Conservation (phyloP, 2,797 vertebrate species). For the Anguilla marmorata region DNA sequence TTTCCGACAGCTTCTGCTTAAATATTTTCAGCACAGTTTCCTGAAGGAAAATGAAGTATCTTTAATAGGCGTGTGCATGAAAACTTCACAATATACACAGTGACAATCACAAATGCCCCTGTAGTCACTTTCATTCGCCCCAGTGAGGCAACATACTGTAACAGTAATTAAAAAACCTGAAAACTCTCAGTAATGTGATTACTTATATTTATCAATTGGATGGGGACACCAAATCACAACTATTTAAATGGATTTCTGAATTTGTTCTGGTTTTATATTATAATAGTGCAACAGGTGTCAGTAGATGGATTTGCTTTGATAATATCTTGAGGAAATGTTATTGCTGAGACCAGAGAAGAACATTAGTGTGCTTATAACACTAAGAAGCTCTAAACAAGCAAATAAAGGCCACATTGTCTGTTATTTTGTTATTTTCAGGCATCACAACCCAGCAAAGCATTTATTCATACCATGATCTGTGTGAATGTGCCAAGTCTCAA, state of each 20-base stretch:
- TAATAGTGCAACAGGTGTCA: neutral
- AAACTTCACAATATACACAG: neutral
- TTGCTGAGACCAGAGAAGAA: neutral
- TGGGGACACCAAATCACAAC: neutral
- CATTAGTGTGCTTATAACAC: neutral
- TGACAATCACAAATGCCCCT: neutral
- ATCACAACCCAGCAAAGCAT: neutral
- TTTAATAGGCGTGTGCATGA: neutral
- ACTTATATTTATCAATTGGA: neutral
- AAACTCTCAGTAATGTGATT: neutral
- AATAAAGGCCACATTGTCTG: neutral
- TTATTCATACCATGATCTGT: constrained; percentile 6
- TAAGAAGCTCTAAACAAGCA: neutral
- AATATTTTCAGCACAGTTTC: neutral
- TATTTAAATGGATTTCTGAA: neutral
- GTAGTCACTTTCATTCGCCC: neutral
- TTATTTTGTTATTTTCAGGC: neutral
- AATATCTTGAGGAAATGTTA: neutral
- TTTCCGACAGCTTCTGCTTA: neutral
- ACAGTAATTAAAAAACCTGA: neutral
- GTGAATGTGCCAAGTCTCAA: neutral
- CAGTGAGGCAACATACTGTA: neutral
- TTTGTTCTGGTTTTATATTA: neutral
- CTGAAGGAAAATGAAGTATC: neutral
- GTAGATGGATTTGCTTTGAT: neutral